Evolutionary conservation across 2,888 invertebrate species (phyloP).

Genomic region (Epinotia nisella): DNA sequence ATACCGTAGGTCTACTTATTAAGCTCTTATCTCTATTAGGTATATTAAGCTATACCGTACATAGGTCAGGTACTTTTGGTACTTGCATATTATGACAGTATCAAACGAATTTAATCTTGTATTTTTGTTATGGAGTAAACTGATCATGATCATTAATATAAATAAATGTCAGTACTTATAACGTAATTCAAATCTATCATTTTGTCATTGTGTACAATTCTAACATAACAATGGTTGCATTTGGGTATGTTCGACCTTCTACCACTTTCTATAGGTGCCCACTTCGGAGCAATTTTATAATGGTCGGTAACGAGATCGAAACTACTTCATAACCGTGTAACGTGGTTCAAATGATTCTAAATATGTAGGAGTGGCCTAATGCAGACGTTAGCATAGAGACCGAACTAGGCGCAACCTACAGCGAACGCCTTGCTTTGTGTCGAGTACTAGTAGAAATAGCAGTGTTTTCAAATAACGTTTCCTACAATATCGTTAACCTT

Average conservation of each 20-base stretch:
- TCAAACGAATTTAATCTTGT: background rate
- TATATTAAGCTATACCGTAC: too few relatives aligned
- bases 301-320: constrained; percentile 59
- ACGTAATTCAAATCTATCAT: constrained; percentile 37
- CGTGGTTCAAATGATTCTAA: constrained; percentile 54
- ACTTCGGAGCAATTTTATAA: constrained; percentile 63
- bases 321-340: constrained; percentile 53
- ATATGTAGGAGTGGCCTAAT: constrained; percentile 62
- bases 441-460: background rate
- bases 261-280: constrained; percentile 47
- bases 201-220: constrained; percentile 39
- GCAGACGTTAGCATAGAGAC: constrained; percentile 48
- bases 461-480: constrained; percentile 20
- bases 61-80: background rate
- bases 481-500: constrained; percentile 25
- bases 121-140: background rate
- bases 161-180: constrained; percentile 12
- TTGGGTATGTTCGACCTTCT: constrained; percentile 43
- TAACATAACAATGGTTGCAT: constrained; percentile 44
- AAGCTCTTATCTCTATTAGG: too few relatives aligned
- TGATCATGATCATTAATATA: background rate
- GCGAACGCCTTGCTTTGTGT: constrained; percentile 16
- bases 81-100: background rate
- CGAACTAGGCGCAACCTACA: constrained; percentile 10
- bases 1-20: constrained; percentile 1